phyloP scores from a whole-genome alignment of 2,113 vertebrate species.

The Xiphophorus hellerii region DNA sequence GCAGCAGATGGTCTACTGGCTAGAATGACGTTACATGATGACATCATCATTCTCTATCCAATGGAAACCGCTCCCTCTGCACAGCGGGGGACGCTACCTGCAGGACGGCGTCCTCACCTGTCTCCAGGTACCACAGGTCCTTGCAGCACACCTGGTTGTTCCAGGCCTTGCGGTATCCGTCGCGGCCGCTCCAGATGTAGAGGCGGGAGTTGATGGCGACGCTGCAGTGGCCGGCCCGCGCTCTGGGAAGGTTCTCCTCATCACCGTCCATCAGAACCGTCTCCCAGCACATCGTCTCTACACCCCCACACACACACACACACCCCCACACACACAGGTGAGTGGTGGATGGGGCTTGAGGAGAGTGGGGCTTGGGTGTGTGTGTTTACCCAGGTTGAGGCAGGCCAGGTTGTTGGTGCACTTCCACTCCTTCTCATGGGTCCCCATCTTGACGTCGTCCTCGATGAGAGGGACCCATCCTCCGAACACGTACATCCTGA shows the following conservation, averaged over 20 bases:
- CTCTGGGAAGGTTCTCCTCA: conserved; percentile 91
- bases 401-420: conserved; percentile 94
- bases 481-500: conserved; percentile 93
- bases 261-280: conserved; percentile 90
- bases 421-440: conserved; percentile 96
- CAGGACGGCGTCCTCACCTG: conserved; percentile 76
- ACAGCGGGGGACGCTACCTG: too few relatives aligned
- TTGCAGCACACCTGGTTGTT: conserved; percentile 97
- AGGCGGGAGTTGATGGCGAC: conserved; percentile 90
- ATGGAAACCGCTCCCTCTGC: too few relatives aligned
- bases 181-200: conserved; percentile 93
- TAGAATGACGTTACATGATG: too few relatives aligned
- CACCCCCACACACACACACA: not conserved
- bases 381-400: conserved; percentile 85
- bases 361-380: not conserved
- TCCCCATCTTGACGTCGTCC: conserved; percentile 94
- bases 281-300: conserved; percentile 91
- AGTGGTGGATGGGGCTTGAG: not conserved
- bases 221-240: conserved; percentile 91
- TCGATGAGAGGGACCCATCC: conserved; percentile 94
- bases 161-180: conserved; percentile 94
- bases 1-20: too few relatives aligned
- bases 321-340: conserved; percentile 2
- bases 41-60: too few relatives aligned
- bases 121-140: conserved; percentile 95